phyloP scores from a whole-genome alignment of 2,888 invertebrate genomes.

The Nomada flava region DNA sequence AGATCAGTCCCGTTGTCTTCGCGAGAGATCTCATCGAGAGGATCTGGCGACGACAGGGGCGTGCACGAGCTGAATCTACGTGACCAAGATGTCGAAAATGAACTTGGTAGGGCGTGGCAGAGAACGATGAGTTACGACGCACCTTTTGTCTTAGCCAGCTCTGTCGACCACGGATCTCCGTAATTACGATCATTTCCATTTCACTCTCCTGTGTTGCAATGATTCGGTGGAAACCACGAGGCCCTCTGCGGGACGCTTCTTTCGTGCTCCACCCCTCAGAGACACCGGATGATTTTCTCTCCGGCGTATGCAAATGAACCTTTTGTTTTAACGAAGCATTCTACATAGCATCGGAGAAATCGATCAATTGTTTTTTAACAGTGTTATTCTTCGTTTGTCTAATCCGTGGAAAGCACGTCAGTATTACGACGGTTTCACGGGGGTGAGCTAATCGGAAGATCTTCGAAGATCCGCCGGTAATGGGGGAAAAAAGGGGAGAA shows the following conservation, averaged over 20 bases:
- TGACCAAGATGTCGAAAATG: slow-evolving; percentile 75
- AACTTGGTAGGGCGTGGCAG: slow-evolving; percentile 73
- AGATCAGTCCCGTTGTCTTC: slow-evolving; percentile 55
- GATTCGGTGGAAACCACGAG: slow-evolving; percentile 16
- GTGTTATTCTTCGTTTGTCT: no score
- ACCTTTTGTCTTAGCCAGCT: slow-evolving; percentile 69
- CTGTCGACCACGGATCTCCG: slow-evolving; percentile 55
- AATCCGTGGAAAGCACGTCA: background rate
- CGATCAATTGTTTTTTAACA: background rate
- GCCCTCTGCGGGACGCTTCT: slow-evolving; percentile 18
- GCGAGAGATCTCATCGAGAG: slow-evolving; percentile 52
- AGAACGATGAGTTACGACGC: slow-evolving; percentile 74
- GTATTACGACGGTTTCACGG: background rate
- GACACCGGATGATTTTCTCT: slow-evolving; percentile 26
- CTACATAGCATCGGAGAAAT: background rate
- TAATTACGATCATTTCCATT: slow-evolving; percentile 72
- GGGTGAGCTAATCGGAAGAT: slow-evolving; percentile 42
- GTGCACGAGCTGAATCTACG: slow-evolving; percentile 59
- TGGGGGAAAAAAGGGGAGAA: slow-evolving; percentile 31
- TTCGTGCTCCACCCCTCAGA: slow-evolving; percentile 35
- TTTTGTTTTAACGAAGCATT: background rate
- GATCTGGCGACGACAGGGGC: slow-evolving; percentile 68
- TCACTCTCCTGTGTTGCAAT: slow-evolving; percentile 2
- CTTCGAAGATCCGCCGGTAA: slow-evolving; percentile 55
- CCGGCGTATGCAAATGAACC: slow-evolving; percentile 20